These are phyloP conservation scores for Cryptus armator DNA, from an alignment of 2,888 invertebrate species.

Conservation along the genomic window DNA sequence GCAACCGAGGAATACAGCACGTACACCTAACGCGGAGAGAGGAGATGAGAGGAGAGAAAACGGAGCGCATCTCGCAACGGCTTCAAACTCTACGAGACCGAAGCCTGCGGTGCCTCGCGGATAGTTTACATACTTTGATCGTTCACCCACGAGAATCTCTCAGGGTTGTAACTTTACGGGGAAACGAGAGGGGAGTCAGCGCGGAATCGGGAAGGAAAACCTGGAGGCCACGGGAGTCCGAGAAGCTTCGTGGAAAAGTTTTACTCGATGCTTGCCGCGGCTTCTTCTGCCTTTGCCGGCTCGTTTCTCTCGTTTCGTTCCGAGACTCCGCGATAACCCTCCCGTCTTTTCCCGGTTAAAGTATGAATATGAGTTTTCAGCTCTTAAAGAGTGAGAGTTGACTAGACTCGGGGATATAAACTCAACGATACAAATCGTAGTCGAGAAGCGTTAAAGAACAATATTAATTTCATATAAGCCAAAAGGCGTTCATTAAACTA, in stretches of 20 bases:
- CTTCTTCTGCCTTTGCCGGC: conserved; percentile 11
- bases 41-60: background rate
- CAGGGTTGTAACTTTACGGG: conserved; percentile 67
- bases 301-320: conserved; percentile 47
- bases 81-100: conserved; percentile 54
- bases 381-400: background rate
- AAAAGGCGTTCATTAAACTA: conserved; percentile 7
- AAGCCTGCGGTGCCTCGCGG: conserved; percentile 46
- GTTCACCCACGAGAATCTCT: conserved; percentile 70
- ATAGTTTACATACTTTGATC: conserved; percentile 74
- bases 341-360: background rate
- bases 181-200: conserved; percentile 35
- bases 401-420: background rate
- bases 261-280: conserved; percentile 38
- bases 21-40: conserved; percentile 26
- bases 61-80: conserved; percentile 39
- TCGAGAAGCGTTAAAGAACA: background rate
- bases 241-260: conserved; percentile 59
- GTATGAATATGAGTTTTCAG: background rate
- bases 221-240: conserved; percentile 16
- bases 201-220: conserved; percentile 26
- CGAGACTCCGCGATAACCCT: background rate
- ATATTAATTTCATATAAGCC: background rate
- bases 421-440: background rate
- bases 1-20: conserved; percentile 33